Base-by-base conservation (phyloP, 2,888 invertebrate genomes). In the Tetragonisca angustula region DNA sequence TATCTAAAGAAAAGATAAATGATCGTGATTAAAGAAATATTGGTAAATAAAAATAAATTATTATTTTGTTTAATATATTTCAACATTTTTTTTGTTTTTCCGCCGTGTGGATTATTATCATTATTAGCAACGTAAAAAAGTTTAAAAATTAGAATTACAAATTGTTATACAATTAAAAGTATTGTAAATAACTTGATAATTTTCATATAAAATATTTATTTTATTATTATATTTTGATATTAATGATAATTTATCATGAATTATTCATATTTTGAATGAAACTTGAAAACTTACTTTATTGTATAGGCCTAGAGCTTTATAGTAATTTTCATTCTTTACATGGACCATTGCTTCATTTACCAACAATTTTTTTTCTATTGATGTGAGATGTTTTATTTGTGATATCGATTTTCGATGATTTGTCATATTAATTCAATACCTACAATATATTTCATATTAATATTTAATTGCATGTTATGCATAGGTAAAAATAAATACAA, bases 301-400 rank as follows among this genome's bases (percentile, higher is more conserved):
- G 88, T 97, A 97, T 2, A 97, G 96, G 19, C 94, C 94, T 15
- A 97, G 95, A 0, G 97, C 97, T 91, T 97, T 96, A 27, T 96
- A 95, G 89, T 97, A 97, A 94, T 97, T 96, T 19, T 97, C 97
- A 87, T 96, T 96, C 95, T 97, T 97, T 92, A 97, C 95, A 91
- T 98, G 97, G 54, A 97, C 97, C 24, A 96, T 95, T 17, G 97
- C 97, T 93, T 98, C 98, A 93, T 97, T 97, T 52, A 97, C 96
- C 91, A 97, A 95, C 76, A 97, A 95, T 93, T 97, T 97, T 0
- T 97, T 96, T 90, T 88, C 90, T 32, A 88, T 79, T 19, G 67
- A 11, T 65, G 69, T 64, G 9, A 84, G 69, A 13, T 61, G 32
- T 49, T 87, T 88, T 50, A 19, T 54, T 59, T 76, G 89, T 54